A percentile compares a stretch with the other conserved stretches of the same genome.
phyloP scores from a whole-genome alignment of 2,888 invertebrate species.

The Aricia artaxerxes region DNA sequence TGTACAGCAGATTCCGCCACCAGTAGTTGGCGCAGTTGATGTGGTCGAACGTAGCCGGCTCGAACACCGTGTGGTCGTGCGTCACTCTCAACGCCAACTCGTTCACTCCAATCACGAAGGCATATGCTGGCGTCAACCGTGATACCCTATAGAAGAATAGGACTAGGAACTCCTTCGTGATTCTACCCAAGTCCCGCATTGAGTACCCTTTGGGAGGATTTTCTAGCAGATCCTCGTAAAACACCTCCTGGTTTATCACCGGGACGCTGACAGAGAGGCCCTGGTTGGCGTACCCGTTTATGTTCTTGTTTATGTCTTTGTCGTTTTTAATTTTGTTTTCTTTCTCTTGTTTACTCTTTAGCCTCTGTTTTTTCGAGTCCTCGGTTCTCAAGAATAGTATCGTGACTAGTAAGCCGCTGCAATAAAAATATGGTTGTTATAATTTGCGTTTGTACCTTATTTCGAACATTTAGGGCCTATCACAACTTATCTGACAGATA shows the following conservation, averaged over 20 bases:
- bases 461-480: background rate
- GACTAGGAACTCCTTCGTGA: slow-evolving; percentile 73
- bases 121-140: slow-evolving; percentile 90
- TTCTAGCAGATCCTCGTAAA: slow-evolving; percentile 69
- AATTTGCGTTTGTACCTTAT: background rate
- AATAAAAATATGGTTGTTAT: slow-evolving; percentile 39
- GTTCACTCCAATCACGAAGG: slow-evolving; percentile 87
- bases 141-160: slow-evolving; percentile 80
- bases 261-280: slow-evolving; percentile 60
- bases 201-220: slow-evolving; percentile 60
- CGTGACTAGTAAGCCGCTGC: slow-evolving; percentile 86
- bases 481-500: too few relatives aligned
- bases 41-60: slow-evolving; percentile 85
- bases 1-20: slow-evolving; percentile 92
- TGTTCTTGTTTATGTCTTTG: slow-evolving; percentile 68
- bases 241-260: slow-evolving; percentile 71
- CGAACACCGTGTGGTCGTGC: slow-evolving; percentile 86
- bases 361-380: slow-evolving; percentile 70
- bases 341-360: slow-evolving; percentile 44
- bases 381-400: slow-evolving; percentile 85
- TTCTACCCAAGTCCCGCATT: slow-evolving; percentile 59
- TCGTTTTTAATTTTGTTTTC: slow-evolving; percentile 43
- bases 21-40: slow-evolving; percentile 88
- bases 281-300: slow-evolving; percentile 71
- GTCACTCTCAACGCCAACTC: slow-evolving; percentile 86